A percentile compares a stretch with the other conserved stretches of the same genome.
Evolutionary conservation across 1,140 invertebrate species (phyloP).

Genomic region (Leptinotarsa defecta): DNA sequence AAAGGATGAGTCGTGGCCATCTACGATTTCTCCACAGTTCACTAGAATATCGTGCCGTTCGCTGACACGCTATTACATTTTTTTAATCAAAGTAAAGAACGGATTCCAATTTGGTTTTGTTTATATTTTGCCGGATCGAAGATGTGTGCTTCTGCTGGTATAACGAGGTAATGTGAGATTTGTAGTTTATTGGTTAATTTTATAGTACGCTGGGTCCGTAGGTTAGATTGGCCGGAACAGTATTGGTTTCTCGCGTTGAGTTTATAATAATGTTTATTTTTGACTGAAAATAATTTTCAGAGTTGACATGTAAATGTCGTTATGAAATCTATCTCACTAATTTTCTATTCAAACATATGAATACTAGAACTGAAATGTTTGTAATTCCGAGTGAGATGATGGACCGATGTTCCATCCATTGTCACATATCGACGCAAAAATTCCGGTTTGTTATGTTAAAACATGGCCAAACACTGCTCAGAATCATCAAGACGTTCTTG

Average conservation of each 20-base stretch:
- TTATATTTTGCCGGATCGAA: constrained; percentile 22
- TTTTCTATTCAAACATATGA: no score
- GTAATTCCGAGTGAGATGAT: no score
- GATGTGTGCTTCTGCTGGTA: constrained; percentile 6
- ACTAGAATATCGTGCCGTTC: constrained; percentile 28
- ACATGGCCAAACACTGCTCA: no score
- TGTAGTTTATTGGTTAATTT: constrained; percentile 12
- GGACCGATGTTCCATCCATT: no score
- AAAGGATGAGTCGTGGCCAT: constrained; percentile 29
- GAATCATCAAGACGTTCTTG: no score
- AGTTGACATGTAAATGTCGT: no score
- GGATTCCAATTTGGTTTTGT: constrained; percentile 24
- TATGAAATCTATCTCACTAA: no score
- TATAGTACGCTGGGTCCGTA: constrained; percentile 8
- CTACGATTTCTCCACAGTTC: constrained; percentile 31
- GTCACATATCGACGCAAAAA: no score
- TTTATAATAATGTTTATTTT: no score
- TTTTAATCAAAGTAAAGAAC: constrained; percentile 17
- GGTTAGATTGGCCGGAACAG: not conserved
- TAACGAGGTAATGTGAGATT: constrained; percentile 9
- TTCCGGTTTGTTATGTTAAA: no score
- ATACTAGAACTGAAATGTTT: no score
- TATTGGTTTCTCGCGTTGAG: not conserved
- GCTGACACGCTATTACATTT: constrained; percentile 31
- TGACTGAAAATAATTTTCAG: no score